Conservation (phyloP, 2,113 vertebrate genomes). For the Dinomys branickii region DNA sequence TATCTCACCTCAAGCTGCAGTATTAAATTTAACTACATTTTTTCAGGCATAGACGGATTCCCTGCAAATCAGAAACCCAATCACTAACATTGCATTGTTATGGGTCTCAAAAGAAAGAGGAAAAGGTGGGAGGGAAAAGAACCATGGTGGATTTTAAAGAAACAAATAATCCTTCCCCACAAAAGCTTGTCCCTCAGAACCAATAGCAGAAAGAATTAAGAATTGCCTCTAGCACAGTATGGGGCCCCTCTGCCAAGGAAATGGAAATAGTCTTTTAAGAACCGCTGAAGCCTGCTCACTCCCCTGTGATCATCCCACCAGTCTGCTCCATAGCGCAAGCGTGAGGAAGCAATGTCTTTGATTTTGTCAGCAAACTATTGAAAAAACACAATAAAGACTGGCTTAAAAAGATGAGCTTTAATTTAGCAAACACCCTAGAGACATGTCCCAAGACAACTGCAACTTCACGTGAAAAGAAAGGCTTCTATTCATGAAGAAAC, state of each 20-base stretch:
- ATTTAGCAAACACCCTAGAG: constrained; percentile 56
- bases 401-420: constrained; percentile 67
- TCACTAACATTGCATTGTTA: constrained; percentile 72
- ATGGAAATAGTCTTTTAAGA: constrained; percentile 76
- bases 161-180: constrained; percentile 79
- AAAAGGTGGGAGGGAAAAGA: constrained; percentile 63
- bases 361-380: constrained; percentile 61
- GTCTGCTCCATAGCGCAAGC: constrained; percentile 33
- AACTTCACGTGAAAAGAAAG: not conserved
- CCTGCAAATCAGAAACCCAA: constrained; percentile 74
- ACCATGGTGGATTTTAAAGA: constrained; percentile 58
- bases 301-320: constrained; percentile 78
- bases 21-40: constrained; percentile 80
- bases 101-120: constrained; percentile 58
- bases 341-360: constrained; percentile 74
- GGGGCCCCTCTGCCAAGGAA: constrained; percentile 68
- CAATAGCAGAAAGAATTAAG: constrained; percentile 64
- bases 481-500: constrained; percentile 51
- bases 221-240: constrained; percentile 63
- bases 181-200: constrained; percentile 69
- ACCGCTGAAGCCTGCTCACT: constrained; percentile 63
- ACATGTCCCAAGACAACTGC: constrained; percentile 39
- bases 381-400: constrained; percentile 61
- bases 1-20: constrained; percentile 81
- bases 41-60: constrained; percentile 76